These are phyloP conservation scores for Zaprionus davidi DNA, from an alignment of 1,140 invertebrate species.

Conservation along the genomic window DNA sequence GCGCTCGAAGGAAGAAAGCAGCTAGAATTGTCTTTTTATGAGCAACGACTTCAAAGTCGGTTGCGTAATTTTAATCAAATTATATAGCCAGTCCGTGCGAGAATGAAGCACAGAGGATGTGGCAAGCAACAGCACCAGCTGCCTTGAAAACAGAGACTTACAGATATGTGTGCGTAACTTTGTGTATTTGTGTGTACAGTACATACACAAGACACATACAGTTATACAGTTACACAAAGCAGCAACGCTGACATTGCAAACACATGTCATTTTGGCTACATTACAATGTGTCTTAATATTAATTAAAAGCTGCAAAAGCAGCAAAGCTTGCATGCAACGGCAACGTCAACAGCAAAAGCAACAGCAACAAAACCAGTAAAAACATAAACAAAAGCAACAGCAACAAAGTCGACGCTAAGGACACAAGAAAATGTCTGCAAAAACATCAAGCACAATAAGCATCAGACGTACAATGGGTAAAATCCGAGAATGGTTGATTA, in stretches of 20 bases:
- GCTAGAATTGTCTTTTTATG: conserved; percentile 6
- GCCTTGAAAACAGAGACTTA: neutral
- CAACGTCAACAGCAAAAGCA: neutral
- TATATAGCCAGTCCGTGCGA: conserved; percentile 36
- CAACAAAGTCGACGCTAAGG: conserved; percentile 21
- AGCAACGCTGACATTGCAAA: conserved; percentile 41
- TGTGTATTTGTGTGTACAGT: conserved; percentile 1
- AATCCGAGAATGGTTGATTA: conserved; percentile 52
- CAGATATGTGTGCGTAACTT: neutral
- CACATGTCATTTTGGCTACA: conserved; percentile 74
- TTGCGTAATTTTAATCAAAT: conserved; percentile 57
- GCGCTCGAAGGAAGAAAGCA: neutral
- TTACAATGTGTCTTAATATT: conserved; percentile 75
- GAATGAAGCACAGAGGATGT: neutral
- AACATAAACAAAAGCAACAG: conserved; percentile 19
- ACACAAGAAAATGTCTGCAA: conserved; percentile 33
- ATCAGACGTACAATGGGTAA: conserved; percentile 48
- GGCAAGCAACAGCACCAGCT: conserved; percentile 15
- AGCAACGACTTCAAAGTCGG: conserved; percentile 25
- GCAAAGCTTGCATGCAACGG: conserved; percentile 49
- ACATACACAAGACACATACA: conserved; percentile 2
- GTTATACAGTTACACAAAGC: conserved; percentile 39
- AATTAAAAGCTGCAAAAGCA: conserved; percentile 78
- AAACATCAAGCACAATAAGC: conserved; percentile 30
- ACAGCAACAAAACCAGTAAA: conserved; percentile 25